Percentiles rank a stretch among this genome's conserved stretches.
Evolutionary conservation across 2,113 vertebrate genomes (phyloP).

Genomic region (Larimichthys crocea): DNA sequence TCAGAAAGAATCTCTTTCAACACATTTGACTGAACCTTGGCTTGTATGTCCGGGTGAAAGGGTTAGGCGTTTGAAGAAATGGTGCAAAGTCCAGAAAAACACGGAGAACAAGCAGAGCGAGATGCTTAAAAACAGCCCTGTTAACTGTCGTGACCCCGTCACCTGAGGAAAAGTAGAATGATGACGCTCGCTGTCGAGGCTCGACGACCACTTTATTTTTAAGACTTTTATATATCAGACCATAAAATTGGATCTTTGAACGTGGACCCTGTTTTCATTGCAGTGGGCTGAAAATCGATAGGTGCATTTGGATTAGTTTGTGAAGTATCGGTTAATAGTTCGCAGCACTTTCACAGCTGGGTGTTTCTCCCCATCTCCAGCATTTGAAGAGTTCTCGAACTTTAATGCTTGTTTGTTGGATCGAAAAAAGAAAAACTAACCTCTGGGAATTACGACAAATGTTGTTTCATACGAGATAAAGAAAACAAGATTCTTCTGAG

Average conservation of each 20-base stretch:
- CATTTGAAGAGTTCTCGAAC: conserved; percentile 33
- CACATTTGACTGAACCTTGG: conserved; percentile 34
- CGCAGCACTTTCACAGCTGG: background rate
- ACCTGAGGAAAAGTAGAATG: conserved; percentile 33
- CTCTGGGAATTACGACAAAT: conserved; percentile 8
- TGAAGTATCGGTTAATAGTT: conserved; percentile 23
- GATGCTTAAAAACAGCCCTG: conserved; percentile 17
- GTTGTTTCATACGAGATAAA: conserved; percentile 17
- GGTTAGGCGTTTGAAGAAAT: conserved; percentile 3
- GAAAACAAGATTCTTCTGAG: conserved; percentile 9
- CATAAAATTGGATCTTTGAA: conserved; percentile 22
- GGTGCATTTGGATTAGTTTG: conserved; percentile 44
- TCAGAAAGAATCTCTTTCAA: conserved; percentile 18
- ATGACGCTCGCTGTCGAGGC: conserved; percentile 22
- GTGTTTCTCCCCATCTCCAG: background rate
- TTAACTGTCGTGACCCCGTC: conserved; percentile 33
- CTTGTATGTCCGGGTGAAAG: conserved; percentile 3
- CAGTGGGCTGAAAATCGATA: conserved; percentile 53
- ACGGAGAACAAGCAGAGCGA: conserved; percentile 4
- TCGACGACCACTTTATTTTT: background rate
- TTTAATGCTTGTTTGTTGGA: conserved; percentile 16
- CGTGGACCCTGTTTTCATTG: conserved; percentile 37
- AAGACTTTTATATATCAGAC: conserved; percentile 27
- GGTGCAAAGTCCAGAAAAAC: conserved; percentile 8
- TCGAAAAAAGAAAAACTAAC: conserved; percentile 11